phyloP scores from a whole-genome alignment of 2,113 vertebrate species.

The Ifrita kowaldi region DNA sequence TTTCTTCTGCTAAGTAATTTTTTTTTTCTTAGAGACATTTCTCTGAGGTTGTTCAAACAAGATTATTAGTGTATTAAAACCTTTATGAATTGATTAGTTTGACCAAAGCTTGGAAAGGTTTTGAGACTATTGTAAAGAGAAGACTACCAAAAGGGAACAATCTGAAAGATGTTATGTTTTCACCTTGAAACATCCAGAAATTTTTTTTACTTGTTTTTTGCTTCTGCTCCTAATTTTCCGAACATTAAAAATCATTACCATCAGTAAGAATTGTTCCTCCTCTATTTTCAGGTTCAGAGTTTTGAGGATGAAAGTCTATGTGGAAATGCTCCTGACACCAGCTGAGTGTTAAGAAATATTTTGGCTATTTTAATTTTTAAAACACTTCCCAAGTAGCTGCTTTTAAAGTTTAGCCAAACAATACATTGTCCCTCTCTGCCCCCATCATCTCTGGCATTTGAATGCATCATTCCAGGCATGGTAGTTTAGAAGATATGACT shows the following conservation, averaged over 20 bases:
- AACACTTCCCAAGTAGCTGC: background rate
- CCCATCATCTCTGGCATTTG: background rate
- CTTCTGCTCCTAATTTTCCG: background rate
- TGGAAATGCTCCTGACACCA: constrained; percentile 21
- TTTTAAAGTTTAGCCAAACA: background rate
- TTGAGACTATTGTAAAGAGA: background rate
- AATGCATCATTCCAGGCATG: background rate
- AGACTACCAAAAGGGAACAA: background rate
- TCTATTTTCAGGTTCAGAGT: constrained; percentile 57
- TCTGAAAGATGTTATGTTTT: background rate
- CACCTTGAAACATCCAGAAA: background rate
- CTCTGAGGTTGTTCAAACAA: background rate
- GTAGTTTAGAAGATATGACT: background rate
- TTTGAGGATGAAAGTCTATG: constrained; percentile 63
- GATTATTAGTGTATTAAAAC: background rate
- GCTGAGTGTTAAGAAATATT: constrained; percentile 5
- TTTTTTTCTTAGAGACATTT: background rate
- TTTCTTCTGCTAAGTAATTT: background rate
- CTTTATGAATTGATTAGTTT: background rate
- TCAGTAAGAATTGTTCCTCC: background rate
- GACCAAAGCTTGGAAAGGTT: background rate
- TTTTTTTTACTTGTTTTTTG: background rate
- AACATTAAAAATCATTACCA: background rate
- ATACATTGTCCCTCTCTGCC: background rate
- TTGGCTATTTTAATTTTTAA: background rate